Evolutionary conservation across 2,888 invertebrate species (phyloP).

Genomic region (Cryptophagus acutangulus): DNA sequence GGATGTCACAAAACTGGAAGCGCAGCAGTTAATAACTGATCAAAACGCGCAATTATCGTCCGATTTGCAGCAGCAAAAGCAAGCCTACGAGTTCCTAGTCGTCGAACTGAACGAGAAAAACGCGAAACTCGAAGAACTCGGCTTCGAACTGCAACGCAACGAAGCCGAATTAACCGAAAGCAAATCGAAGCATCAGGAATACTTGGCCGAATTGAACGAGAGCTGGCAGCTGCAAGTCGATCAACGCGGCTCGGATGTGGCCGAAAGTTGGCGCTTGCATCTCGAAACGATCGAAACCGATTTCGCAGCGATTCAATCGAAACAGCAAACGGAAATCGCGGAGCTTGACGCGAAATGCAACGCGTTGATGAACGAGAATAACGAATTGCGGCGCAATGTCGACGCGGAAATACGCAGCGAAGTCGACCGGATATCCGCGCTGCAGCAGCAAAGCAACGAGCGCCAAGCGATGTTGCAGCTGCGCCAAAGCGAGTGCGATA

Average conservation of each 20-base stretch:
- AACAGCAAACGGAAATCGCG: slow-evolving; percentile 47
- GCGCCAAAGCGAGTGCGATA: slow-evolving; percentile 33
- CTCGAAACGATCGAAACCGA: slow-evolving; percentile 60
- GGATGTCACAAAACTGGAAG: no score
- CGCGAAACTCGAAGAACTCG: slow-evolving; percentile 8
- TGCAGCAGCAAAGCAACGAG: slow-evolving; percentile 38
- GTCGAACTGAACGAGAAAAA: slow-evolving; percentile 8
- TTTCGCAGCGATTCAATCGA: slow-evolving; percentile 46
- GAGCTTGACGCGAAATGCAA: slow-evolving; percentile 48
- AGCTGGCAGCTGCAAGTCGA: slow-evolving; percentile 54
- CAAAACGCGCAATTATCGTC: no score
- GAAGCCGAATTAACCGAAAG: slow-evolving; percentile 38
- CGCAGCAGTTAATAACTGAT: no score
- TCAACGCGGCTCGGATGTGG: slow-evolving; percentile 63
- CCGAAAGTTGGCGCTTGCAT: slow-evolving; percentile 67
- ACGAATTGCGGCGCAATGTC: slow-evolving; percentile 44
- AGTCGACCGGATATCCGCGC: slow-evolving; percentile 40
- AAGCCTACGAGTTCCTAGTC: slow-evolving; percentile 25
- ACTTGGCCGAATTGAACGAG: slow-evolving; percentile 28
- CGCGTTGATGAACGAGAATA: slow-evolving; percentile 43
- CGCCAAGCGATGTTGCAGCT: slow-evolving; percentile 33
- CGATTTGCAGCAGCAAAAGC: slow-evolving; percentile 19
- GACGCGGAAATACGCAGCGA: slow-evolving; percentile 45
- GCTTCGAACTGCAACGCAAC: slow-evolving; percentile 15
- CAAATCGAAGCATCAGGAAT: no score